Percentiles rank a stretch among this genome's conserved stretches.
phyloP scores from a whole-genome alignment of 2,113 vertebrate genomes.

The Apteryx owenii region DNA sequence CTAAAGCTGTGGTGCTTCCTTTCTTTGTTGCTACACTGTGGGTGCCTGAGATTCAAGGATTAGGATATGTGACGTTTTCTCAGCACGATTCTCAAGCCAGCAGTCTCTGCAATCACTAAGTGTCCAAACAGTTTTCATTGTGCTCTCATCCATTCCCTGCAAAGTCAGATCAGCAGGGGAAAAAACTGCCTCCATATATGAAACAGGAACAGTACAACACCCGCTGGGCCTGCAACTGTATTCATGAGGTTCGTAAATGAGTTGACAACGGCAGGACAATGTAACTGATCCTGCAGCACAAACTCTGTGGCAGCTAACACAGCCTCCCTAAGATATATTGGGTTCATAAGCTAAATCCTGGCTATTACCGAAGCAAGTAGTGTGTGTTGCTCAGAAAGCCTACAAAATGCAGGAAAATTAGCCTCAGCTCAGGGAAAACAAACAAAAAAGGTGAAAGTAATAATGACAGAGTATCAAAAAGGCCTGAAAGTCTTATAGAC shows the following conservation, averaged over 20 bases:
- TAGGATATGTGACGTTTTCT: constrained; percentile 15
- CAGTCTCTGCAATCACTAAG: constrained; percentile 20
- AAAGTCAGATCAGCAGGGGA: neutral
- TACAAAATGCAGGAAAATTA: neutral
- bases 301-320: neutral
- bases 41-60: neutral
- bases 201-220: neutral
- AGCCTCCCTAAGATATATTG: neutral
- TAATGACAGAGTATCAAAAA: neutral
- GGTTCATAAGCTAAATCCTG: neutral
- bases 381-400: neutral
- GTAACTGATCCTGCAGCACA: neutral
- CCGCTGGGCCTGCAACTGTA: neutral
- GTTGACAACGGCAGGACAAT: neutral
- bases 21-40: neutral
- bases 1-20: neutral
- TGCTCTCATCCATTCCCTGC: neutral
- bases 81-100: neutral
- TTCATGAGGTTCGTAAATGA: neutral
- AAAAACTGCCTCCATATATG: neutral
- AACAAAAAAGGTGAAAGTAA: neutral
- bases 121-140: constrained; percentile 4
- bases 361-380: neutral
- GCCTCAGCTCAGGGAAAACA: neutral
- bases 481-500: neutral